phyloP scores from a whole-genome alignment of 2,888 invertebrate species.

The Stratiomys singularior region DNA sequence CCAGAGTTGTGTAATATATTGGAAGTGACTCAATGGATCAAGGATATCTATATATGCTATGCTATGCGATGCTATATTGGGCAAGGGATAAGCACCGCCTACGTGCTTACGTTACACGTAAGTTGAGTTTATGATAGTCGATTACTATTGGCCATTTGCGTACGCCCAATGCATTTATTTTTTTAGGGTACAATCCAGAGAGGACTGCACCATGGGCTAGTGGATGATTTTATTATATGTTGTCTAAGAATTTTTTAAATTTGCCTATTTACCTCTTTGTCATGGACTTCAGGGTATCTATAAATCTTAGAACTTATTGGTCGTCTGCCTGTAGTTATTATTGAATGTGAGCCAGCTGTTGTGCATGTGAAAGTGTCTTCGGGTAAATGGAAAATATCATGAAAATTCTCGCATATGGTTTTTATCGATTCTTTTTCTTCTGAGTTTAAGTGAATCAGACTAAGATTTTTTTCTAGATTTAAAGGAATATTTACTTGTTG shows the following conservation, averaged over 20 bases:
- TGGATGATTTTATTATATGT: conserved; percentile 56
- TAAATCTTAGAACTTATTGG: conserved; percentile 47
- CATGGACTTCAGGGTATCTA: conserved; percentile 46
- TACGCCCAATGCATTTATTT: conserved; percentile 56
- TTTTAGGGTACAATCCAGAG: conserved; percentile 58
- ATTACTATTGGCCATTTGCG: conserved; percentile 59
- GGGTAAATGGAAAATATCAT: conserved; percentile 31
- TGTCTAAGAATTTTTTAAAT: conserved; percentile 56
- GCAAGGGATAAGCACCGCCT: conserved; percentile 58
- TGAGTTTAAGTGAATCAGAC: not conserved
- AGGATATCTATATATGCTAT: too few species aligned
- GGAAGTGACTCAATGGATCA: conserved; percentile 58
- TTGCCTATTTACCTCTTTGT: conserved; percentile 52
- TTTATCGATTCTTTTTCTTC: conserved; percentile 16
- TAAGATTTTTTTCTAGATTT: too few species aligned
- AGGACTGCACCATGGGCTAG: conserved; percentile 53
- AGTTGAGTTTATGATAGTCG: conserved; percentile 60
- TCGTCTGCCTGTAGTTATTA: not conserved
- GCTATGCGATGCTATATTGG: conserved; percentile 58
- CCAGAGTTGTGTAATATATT: conserved; percentile 60
- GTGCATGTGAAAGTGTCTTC: conserved; percentile 29
- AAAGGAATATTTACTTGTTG: too few species aligned
- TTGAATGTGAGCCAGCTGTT: conserved; percentile 21
- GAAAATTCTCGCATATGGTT: not conserved
- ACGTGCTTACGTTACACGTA: conserved; percentile 59